Percentiles rank a stretch among this genome's conserved stretches.
These are phyloP conservation scores for Engystomops pustulosus DNA, from an alignment of 2,113 vertebrate genomes.

Conservation along the genomic window DNA sequence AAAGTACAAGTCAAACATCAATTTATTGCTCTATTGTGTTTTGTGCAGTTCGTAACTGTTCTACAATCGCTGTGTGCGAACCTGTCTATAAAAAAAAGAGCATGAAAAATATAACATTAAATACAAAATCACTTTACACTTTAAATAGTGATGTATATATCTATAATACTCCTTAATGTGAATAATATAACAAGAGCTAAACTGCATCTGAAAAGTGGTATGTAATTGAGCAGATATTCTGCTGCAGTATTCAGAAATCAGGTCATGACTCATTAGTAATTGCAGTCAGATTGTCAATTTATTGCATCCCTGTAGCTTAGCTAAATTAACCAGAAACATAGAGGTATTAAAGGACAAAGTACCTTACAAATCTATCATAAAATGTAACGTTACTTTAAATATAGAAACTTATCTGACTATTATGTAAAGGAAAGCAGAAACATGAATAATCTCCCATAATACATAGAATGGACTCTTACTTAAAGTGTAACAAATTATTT, in stretches of 20 bases:
- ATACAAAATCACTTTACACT: background rate
- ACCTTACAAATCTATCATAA: background rate
- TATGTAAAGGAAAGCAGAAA: background rate
- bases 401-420: background rate
- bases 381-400: background rate
- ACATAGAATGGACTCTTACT: background rate
- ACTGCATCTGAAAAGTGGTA: background rate
- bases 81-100: background rate
- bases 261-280: constrained; percentile 35
- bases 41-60: background rate
- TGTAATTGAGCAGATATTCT: constrained; percentile 39
- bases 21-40: background rate
- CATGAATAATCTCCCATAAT: background rate
- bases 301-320: constrained; percentile 20
- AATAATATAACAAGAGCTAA: constrained; percentile 1
- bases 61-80: background rate
- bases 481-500: no score
- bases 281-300: constrained; percentile 33
- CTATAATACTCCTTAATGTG: background rate
- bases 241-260: constrained; percentile 41
- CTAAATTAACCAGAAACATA: constrained; percentile 6
- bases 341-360: constrained; percentile 16
- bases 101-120: background rate
- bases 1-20: background rate
- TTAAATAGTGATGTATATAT: background rate